Base-by-base conservation (phyloP, 2,113 vertebrate species). In the Vulpes vulpes region DNA sequence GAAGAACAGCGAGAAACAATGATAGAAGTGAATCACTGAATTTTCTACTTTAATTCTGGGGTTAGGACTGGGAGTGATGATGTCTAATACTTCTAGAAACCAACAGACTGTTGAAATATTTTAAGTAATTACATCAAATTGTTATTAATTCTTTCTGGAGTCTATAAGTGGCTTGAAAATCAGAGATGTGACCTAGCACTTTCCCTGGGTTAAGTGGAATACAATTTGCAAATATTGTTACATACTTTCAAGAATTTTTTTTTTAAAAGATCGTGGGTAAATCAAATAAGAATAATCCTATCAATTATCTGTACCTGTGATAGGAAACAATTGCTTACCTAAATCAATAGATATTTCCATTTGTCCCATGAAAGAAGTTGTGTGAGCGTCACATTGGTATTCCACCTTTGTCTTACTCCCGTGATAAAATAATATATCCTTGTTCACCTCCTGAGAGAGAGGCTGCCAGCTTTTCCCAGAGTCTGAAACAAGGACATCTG, bases 31-130 rank as follows among this genome's bases (percentile, higher is more conserved):
- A 86, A n/a, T 49, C 1, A 43, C 62, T 79, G 55, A 23, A 22
- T 83, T 91, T 53, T 82, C 43, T 73, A 86, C 15, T 84, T 71
- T 97, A 67, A 92, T 91, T 96, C 49, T 64, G 80, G 55, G 89
- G 27, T 94, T 93, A 62, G 53, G 51, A 49, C 38, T 22, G 8
- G 67, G 83, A 95, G 53, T 6, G 1, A 53, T 92, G 3, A 93
- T 92, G 8, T 69, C 38, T 35, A 20, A 30, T 49, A 23, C 19
- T 62, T 67, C 93, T 85, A 78, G 43, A 60, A 80, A 14, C 8
- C 83, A 80, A 51, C 17, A 57, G 43, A 55, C 15, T 94, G 7
- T 84, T 71, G 49, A 64, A 83, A 59, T 60, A 5, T 74, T 93
- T 90, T 80, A 80, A 71, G 38, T 69, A 91, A 90, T 93, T 51